Base-by-base conservation (phyloP, 2,888 invertebrate genomes). In the Agonopterix arenella region DNA sequence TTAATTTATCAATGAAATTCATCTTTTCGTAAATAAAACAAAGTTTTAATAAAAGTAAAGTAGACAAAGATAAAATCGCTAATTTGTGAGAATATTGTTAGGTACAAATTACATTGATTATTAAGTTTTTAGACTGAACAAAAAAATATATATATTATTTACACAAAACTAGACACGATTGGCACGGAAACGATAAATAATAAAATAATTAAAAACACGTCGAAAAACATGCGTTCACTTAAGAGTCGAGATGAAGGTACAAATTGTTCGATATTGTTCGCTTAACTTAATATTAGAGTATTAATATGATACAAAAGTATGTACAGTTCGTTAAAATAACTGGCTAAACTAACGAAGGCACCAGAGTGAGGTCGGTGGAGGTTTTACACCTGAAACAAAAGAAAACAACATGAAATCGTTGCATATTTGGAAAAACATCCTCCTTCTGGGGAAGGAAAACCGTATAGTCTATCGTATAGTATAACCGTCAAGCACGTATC, bases 311-410 rank as follows among this genome's bases (percentile, higher is more conserved):
- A 84, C 83, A 85, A 61, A 68, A 28, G 28, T 66, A 86, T 86
- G 74, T 86, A 85, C 85, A 85, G 56, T 68, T 76, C 76, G 77
- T 77, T 76, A 76, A 28, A 28, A 28, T 28, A 28, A 28, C 70
- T 68, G 68, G 75, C 79, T 84, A 76, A 70, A 76, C 79, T 85
- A 82, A 77, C 71, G 84, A 88, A 88, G 88, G 89, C 88, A 89
- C 88, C 89, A 78, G 80, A 76, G 78, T 86, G 85, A 86, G 88
- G 86, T 86, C 86, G 88, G 88, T 85, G 88, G 88, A 84, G 85
- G 78, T 80, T 63, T 72, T 72, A 79, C 68, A 82, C 67, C 86
- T 85, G 83, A 8, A 79, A 79, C 51, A 60, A 64, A 67, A 56
- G 46, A 56, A 52, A 28, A 28, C 5, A 28, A 28, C 7, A 1